Conservation (phyloP, 2,888 invertebrate species). For the Acrobasis repandana region DNA sequence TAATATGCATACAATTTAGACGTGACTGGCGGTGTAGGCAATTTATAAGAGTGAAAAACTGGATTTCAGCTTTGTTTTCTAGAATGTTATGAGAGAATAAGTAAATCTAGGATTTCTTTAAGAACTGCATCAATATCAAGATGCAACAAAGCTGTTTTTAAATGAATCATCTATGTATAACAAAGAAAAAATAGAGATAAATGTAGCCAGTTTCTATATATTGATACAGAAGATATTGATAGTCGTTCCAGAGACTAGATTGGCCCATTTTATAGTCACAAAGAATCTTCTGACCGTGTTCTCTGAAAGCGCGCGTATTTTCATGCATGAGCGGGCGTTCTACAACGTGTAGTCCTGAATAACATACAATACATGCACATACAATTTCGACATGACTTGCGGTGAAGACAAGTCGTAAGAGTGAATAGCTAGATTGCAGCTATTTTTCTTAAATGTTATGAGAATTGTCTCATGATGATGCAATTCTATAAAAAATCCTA, state of each 20-base stretch:
- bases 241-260: slow-evolving; percentile 16
- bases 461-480: too few species aligned
- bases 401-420: slow-evolving; percentile 6
- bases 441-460: too few species aligned
- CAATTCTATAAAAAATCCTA: too few species aligned
- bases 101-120: too few species aligned
- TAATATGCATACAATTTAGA: slow-evolving; percentile 24
- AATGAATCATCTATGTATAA: too few species aligned
- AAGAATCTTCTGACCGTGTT: slow-evolving; percentile 25
- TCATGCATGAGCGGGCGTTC: slow-evolving; percentile 26
- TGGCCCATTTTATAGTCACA: slow-evolving; percentile 19
- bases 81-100: too few species aligned
- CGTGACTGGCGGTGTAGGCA: slow-evolving; percentile 12
- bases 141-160: too few species aligned
- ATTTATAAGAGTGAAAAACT: neutral
- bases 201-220: too few species aligned
- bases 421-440: neutral
- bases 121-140: too few species aligned
- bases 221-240: too few species aligned
- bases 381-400: slow-evolving; percentile 19
- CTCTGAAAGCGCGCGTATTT: slow-evolving; percentile 32
- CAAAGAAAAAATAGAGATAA: too few species aligned
- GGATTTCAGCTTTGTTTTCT: neutral
- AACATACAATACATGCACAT: slow-evolving; percentile 27
- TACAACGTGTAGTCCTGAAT: slow-evolving; percentile 29